Evolutionary conservation across 2,888 invertebrate species (phyloP).

Genomic region (Apodemia hepburni): DNA sequence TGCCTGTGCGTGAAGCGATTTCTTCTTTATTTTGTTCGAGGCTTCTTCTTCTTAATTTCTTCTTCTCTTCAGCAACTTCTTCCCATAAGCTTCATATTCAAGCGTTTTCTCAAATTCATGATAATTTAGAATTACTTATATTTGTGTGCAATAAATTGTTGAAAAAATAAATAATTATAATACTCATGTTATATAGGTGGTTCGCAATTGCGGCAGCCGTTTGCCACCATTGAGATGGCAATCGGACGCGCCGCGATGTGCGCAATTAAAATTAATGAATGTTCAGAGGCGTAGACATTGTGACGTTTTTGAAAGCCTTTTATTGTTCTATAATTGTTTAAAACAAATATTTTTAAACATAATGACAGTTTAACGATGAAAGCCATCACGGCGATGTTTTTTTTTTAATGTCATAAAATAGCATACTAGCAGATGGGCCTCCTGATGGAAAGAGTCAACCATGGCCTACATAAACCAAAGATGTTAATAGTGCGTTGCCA

Average conservation of each 20-base stretch:
- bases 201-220: conserved; percentile 14
- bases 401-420: neutral
- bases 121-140: neutral
- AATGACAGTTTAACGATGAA: neutral
- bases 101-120: neutral
- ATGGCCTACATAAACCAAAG: too few species aligned
- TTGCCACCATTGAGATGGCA: conserved; percentile 31
- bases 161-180: too few species aligned
- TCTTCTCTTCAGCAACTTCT: conserved; percentile 28
- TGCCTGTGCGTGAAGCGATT: conserved; percentile 82
- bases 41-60: conserved; percentile 17
- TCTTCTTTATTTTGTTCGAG: conserved; percentile 38
- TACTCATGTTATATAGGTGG: neutral
- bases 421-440: too few species aligned
- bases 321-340: conserved; percentile 14
- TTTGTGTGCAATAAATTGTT: too few species aligned
- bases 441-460: too few species aligned
- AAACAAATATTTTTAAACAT: conserved; percentile 10
- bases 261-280: conserved; percentile 62
- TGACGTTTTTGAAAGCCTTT: conserved; percentile 8
- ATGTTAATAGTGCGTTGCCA: too few species aligned
- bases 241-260: conserved; percentile 38
- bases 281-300: conserved; percentile 26
- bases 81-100: neutral
- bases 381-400: neutral